A percentile compares a stretch with the other conserved stretches of the same genome.
Conservation (phyloP, 1,140 invertebrate genomes). For the Lasioglossum baleicum region DNA sequence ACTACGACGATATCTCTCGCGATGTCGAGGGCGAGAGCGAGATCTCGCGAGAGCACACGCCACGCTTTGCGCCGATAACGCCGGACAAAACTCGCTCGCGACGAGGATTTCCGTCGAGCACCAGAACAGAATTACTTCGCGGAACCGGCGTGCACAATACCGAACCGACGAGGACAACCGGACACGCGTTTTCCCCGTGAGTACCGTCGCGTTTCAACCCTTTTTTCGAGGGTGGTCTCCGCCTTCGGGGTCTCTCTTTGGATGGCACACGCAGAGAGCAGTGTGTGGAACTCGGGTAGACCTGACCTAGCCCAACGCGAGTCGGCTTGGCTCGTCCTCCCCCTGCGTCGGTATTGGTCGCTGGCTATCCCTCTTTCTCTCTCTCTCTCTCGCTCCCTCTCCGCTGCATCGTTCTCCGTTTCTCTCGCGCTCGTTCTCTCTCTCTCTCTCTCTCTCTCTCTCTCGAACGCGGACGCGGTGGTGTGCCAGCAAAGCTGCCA, state of each 20-base stretch:
- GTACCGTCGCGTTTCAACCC: constrained; percentile 41
- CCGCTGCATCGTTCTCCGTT: too few relatives aligned
- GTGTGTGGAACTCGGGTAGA: constrained; percentile 73
- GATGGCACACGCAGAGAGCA: constrained; percentile 62
- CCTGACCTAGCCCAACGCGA: constrained; percentile 80
- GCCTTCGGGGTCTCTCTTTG: constrained; percentile 56
- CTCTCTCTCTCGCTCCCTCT: neutral
- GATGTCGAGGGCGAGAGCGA: neutral
- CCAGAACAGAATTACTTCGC: neutral
- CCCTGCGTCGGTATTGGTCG: constrained; percentile 67
- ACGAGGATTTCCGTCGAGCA: too few relatives aligned
- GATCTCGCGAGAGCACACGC: neutral
- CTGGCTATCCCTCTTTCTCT: constrained; percentile 35
- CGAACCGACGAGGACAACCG: neutral
- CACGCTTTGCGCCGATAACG: neutral
- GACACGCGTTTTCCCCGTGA: neutral
- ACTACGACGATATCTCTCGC: neutral
- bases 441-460: constrained; percentile 17
- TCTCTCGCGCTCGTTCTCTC: too few relatives aligned
- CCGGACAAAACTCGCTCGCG: too few relatives aligned
- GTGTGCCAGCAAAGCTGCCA: constrained; percentile 71
- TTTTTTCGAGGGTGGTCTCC: constrained; percentile 63
- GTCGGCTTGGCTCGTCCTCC: constrained; percentile 72
- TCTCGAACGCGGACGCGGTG: constrained; percentile 54
- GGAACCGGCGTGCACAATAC: neutral